Percentiles rank a stretch among this genome's conserved stretches.
phyloP scores from a whole-genome alignment of 2,113 vertebrate genomes.

The Centropus unirufus region DNA sequence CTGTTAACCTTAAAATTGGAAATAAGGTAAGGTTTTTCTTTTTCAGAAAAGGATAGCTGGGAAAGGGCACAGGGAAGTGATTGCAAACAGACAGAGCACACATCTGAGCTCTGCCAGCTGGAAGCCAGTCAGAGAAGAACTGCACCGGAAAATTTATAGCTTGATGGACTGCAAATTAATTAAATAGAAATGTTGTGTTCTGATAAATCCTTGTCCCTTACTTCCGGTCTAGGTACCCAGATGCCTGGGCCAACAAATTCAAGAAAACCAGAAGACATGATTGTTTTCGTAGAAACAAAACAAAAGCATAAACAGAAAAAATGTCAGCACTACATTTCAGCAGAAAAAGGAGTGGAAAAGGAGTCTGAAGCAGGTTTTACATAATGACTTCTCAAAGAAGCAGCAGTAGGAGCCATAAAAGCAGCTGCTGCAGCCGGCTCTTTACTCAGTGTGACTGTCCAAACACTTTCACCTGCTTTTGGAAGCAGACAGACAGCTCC shows the following conservation, averaged over 20 bases:
- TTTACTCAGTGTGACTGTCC: not conserved
- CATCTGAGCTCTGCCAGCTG: not conserved
- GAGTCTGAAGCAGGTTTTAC: not conserved
- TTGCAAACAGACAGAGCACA: not conserved
- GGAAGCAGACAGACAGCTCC: not conserved
- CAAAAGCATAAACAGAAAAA: not conserved
- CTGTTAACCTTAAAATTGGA: conserved; percentile 44
- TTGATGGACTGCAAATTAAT: conserved; percentile 36
- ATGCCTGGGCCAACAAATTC: not conserved
- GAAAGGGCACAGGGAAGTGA: not conserved
- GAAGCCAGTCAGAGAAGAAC: conserved; percentile 17
- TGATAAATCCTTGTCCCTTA: not conserved
- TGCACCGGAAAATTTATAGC: not conserved
- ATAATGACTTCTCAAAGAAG: not conserved
- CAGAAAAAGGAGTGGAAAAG: not conserved
- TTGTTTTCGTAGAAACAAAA: not conserved
- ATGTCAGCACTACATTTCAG: not conserved
- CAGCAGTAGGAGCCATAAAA: not conserved
- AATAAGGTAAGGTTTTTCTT: not conserved
- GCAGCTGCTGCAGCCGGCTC: not conserved
- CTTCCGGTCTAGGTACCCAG: not conserved
- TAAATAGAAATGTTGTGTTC: not conserved
- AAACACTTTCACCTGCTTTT: not conserved
- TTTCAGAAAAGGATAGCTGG: not conserved
- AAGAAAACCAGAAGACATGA: not conserved